These are phyloP conservation scores for Cyrtonyx montezumae DNA, from an alignment of 2,113 vertebrate species.

Conservation along the genomic window DNA sequence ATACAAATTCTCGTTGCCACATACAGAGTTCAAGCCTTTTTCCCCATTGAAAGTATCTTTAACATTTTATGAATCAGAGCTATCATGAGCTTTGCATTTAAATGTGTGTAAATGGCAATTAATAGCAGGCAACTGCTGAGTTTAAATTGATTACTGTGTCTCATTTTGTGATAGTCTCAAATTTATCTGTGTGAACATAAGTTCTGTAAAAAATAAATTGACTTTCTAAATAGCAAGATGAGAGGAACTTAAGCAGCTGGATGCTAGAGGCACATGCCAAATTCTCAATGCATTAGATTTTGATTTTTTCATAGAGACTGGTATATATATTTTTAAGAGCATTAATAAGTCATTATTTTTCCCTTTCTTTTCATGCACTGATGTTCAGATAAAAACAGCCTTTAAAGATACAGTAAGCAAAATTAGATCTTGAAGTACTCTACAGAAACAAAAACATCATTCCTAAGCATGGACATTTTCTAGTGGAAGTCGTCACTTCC, in stretches of 20 bases:
- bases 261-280: conserved; percentile 60
- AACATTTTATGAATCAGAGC: conserved; percentile 66
- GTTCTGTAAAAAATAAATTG: conserved; percentile 71
- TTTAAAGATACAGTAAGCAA: background rate
- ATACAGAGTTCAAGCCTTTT: conserved; percentile 49
- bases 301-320: conserved; percentile 29
- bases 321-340: conserved; percentile 37
- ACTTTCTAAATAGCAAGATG: conserved; percentile 70
- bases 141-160: conserved; percentile 76
- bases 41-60: conserved; percentile 61
- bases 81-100: conserved; percentile 72
- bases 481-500: background rate
- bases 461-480: background rate
- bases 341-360: conserved; percentile 45
- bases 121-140: conserved; percentile 74
- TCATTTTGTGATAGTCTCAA: conserved; percentile 63
- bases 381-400: conserved; percentile 26
- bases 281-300: conserved; percentile 28
- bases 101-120: conserved; percentile 76
- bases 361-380: conserved; percentile 31
- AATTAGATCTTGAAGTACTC: background rate
- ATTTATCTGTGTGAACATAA: conserved; percentile 70
- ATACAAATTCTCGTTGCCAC: conserved; percentile 39
- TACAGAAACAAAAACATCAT: background rate
- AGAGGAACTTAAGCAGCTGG: conserved; percentile 68